Conservation (phyloP, 1,140 invertebrate species). For the Brachionus sp. region DNA sequence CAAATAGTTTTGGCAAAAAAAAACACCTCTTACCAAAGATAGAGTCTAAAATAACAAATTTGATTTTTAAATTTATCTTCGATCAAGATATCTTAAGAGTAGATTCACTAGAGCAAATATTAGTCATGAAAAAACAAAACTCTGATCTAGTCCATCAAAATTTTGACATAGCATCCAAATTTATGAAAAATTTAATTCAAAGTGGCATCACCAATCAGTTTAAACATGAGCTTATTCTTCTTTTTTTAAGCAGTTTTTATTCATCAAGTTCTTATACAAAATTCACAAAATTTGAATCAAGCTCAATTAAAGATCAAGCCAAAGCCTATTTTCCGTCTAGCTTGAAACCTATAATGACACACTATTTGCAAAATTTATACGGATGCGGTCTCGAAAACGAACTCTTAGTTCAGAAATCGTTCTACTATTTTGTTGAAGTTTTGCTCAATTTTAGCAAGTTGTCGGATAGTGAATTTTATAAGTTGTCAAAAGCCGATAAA, state of each 20-base stretch:
- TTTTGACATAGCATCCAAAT: not conserved
- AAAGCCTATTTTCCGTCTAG: not conserved
- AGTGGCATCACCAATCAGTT: not conserved
- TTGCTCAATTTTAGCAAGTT: not conserved
- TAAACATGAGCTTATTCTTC: not conserved
- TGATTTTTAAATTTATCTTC: slow-evolving; percentile 10
- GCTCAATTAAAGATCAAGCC: not conserved
- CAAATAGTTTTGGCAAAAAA: not conserved
- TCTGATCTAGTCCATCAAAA: not conserved
- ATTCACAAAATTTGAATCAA: not conserved
- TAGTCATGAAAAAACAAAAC: not conserved
- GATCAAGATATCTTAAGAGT: not conserved
- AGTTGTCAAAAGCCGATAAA: not conserved
- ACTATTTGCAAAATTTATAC: slow-evolving; percentile 14
- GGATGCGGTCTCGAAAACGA: not conserved
- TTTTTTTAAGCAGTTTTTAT: slow-evolving; percentile 8
- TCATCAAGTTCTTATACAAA: not conserved
- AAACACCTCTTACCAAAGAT: not conserved
- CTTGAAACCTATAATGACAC: not conserved
- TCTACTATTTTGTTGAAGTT: not conserved
- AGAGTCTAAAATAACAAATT: not conserved
- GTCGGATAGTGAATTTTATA: not conserved
- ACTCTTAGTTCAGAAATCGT: not conserved
- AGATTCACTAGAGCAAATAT: not conserved
- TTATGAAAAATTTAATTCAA: not conserved